These are phyloP conservation scores for Harpegnathos saltator DNA, from an alignment of 1,140 invertebrate species.

Conservation along the genomic window DNA sequence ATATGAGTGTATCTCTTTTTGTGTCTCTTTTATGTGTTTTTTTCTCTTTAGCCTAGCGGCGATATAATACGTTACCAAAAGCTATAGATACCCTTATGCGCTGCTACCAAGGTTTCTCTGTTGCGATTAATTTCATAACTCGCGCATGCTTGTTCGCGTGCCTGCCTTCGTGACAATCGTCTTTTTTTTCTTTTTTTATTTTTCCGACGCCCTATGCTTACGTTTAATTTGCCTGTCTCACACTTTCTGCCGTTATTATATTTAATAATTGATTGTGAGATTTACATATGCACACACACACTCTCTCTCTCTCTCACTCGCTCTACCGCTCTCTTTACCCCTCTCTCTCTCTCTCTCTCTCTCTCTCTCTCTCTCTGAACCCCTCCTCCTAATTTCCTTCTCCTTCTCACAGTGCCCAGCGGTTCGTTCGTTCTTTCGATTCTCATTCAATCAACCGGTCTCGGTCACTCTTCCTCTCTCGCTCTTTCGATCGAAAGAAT, in stretches of 20 bases:
- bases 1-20: constrained; percentile 51
- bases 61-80: constrained; percentile 83
- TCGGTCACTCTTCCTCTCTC: background rate
- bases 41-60: constrained; percentile 78
- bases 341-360: constrained; percentile 15
- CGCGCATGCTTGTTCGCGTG: constrained; percentile 65
- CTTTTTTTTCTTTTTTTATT: constrained; percentile 20
- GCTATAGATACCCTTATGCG: constrained; percentile 82
- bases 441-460: background rate
- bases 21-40: constrained; percentile 41
- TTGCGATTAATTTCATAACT: constrained; percentile 70
- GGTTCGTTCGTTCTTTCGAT: background rate
- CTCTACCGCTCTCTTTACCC: constrained; percentile 15
- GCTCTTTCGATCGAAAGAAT: constrained; percentile 24
- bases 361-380: background rate
- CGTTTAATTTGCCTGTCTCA: constrained; percentile 63
- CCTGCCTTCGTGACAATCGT: constrained; percentile 59
- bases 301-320: constrained; percentile 19
- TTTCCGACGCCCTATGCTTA: constrained; percentile 65
- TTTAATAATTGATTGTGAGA: constrained; percentile 83
- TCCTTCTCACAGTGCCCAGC: background rate
- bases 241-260: constrained; percentile 77
- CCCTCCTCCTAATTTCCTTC: background rate
- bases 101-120: constrained; percentile 78
- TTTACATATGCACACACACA: constrained; percentile 63